phyloP scores from a whole-genome alignment of 1,140 invertebrate species.

The Heliconius himera region DNA sequence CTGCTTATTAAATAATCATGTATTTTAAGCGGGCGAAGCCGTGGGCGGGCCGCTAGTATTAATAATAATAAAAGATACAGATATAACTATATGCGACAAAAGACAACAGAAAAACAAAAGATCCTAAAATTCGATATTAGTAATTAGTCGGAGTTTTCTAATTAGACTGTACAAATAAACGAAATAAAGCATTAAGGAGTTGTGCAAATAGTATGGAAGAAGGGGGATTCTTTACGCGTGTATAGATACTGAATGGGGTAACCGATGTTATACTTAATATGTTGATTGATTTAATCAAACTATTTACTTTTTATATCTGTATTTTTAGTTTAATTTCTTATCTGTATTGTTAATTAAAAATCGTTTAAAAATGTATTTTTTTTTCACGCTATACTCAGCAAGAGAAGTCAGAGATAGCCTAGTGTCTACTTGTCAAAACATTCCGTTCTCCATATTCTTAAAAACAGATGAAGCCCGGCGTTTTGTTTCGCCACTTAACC shows the following conservation, averaged over 20 bases:
- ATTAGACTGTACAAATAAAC: constrained; percentile 78
- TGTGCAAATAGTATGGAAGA: constrained; percentile 70
- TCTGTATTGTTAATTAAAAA: background rate
- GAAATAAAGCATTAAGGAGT: constrained; percentile 79
- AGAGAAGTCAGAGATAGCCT: too few relatives aligned
- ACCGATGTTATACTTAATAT: background rate
- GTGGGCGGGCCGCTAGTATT: too few relatives aligned
- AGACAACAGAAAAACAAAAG: constrained; percentile 36
- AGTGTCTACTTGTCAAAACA: too few relatives aligned
- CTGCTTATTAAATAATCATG: too few relatives aligned
- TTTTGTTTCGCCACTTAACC: too few relatives aligned
- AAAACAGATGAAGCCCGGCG: too few relatives aligned
- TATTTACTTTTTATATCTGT: background rate
- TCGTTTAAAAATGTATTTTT: background rate
- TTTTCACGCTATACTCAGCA: too few relatives aligned
- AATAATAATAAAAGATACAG: background rate
- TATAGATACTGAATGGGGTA: constrained; percentile 44
- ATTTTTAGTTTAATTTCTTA: background rate
- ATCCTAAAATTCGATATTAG: constrained; percentile 69
- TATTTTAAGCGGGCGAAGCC: too few relatives aligned
- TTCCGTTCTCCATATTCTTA: too few relatives aligned
- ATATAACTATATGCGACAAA: background rate
- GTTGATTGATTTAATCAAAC: background rate
- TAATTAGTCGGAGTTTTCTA: constrained; percentile 76
- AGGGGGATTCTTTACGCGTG: constrained; percentile 49